Conservation (phyloP, 1,140 invertebrate genomes). For the Listronotus oregonensis region DNA sequence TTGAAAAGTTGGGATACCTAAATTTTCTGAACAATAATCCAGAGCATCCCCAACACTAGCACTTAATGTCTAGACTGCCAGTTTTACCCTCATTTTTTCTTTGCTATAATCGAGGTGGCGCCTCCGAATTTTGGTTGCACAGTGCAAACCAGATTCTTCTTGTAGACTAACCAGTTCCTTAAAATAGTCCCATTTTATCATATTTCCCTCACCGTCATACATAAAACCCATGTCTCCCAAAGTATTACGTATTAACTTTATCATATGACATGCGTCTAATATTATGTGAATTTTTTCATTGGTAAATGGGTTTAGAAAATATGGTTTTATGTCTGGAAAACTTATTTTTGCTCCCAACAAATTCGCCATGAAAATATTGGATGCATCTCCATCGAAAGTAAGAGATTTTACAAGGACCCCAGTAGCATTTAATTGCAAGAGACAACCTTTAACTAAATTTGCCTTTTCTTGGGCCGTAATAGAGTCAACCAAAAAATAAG, state of each 20-base stretch:
- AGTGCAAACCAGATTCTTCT: neutral
- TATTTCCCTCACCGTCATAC: neutral
- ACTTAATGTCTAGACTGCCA: neutral
- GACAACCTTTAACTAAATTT: neutral
- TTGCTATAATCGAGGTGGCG: neutral
- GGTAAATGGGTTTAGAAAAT: neutral
- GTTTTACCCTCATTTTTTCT: neutral
- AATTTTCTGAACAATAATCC: neutral
- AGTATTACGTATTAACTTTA: constrained; percentile 15
- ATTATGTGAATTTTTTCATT: constrained; percentile 4
- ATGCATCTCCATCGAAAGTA: neutral
- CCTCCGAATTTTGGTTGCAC: neutral
- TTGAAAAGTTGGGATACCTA: neutral
- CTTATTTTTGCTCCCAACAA: neutral
- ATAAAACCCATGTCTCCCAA: constrained; percentile 2
- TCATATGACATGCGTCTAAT: constrained; percentile 27
- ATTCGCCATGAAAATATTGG: neutral
- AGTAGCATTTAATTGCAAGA: neutral
- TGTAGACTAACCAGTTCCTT: neutral
- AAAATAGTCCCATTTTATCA: neutral
- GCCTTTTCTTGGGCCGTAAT: neutral
- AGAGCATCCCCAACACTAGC: neutral
- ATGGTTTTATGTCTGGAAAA: neutral
- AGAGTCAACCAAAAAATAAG: neutral
- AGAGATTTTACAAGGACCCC: neutral